Evolutionary conservation across 2,113 vertebrate species (phyloP).

Genomic region (Athene cunicularia): DNA sequence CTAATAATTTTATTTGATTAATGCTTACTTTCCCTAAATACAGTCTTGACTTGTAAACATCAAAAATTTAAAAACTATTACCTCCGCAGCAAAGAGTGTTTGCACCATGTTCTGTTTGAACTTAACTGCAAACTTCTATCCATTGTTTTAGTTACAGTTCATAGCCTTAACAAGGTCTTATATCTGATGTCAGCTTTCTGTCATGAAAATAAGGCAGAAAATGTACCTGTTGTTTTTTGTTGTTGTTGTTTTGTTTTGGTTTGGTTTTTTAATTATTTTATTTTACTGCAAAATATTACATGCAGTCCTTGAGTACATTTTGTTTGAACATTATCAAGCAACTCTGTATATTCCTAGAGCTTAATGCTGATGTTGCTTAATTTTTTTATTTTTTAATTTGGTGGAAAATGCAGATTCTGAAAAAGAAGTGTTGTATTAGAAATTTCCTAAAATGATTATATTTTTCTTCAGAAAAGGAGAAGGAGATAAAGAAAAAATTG

Average conservation of each 20-base stretch:
- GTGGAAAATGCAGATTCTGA: not conserved
- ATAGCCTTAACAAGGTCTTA: not conserved
- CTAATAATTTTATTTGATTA: not conserved
- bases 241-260: too few species aligned
- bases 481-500: rapidly evolving
- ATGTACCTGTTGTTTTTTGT: rapidly evolving
- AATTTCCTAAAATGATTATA: not conserved
- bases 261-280: too few species aligned
- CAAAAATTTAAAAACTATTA: not conserved
- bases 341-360: not conserved
- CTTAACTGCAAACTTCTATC: not conserved
- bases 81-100: not conserved
- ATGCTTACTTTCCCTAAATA: not conserved
- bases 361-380: not conserved
- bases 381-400: not conserved
- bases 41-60: not conserved
- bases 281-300: not conserved
- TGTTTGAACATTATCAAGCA: not conserved
- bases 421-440: not conserved
- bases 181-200: not conserved
- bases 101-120: not conserved
- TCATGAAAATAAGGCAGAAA: not conserved
- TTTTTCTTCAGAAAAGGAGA: not conserved
- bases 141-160: not conserved
- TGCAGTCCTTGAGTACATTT: not conserved